phyloP scores from a whole-genome alignment of 2,888 invertebrate genomes.

The Camponotus fellah region DNA sequence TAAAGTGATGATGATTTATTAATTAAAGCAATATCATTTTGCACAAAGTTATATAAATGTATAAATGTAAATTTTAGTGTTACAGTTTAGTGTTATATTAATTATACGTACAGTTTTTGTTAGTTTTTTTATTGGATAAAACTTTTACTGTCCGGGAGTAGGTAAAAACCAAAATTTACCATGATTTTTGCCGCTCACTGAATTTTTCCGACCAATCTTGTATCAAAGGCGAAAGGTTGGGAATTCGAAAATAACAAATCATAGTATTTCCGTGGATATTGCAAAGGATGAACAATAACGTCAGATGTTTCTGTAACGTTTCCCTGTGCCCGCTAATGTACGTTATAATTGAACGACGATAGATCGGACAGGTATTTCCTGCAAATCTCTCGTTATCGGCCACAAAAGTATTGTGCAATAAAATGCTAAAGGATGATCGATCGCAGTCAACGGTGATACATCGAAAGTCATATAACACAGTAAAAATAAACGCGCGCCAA shows the following conservation, averaged over 20 bases:
- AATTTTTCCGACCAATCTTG: too few relatives aligned
- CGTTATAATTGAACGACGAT: constrained; percentile 24
- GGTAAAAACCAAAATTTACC: too few relatives aligned
- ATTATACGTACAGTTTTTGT: too few relatives aligned
- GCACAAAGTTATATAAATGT: too few relatives aligned
- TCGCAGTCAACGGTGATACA: constrained; percentile 37
- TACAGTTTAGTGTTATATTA: too few relatives aligned
- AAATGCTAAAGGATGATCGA: constrained; percentile 31
- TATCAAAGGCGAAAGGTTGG: constrained; percentile 22
- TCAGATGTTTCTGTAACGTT: constrained; percentile 41
- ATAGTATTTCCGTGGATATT: constrained; percentile 9
- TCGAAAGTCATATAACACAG: constrained; percentile 23
- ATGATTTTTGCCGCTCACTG: too few relatives aligned
- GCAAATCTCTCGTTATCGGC: constrained; percentile 35
- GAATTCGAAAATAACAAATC: constrained; percentile 14
- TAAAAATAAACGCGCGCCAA: constrained; percentile 16
- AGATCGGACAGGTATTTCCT: constrained; percentile 24
- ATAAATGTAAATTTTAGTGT: too few relatives aligned
- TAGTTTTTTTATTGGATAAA: too few relatives aligned
- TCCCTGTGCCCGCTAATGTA: not conserved
- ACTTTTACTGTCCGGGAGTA: too few relatives aligned
- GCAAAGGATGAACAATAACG: constrained; percentile 36
- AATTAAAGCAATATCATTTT: too few relatives aligned
- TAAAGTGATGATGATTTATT: too few relatives aligned
- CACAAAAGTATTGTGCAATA: constrained; percentile 35